Conservation (phyloP, 2,888 invertebrate species). For the Fragum fragum region DNA sequence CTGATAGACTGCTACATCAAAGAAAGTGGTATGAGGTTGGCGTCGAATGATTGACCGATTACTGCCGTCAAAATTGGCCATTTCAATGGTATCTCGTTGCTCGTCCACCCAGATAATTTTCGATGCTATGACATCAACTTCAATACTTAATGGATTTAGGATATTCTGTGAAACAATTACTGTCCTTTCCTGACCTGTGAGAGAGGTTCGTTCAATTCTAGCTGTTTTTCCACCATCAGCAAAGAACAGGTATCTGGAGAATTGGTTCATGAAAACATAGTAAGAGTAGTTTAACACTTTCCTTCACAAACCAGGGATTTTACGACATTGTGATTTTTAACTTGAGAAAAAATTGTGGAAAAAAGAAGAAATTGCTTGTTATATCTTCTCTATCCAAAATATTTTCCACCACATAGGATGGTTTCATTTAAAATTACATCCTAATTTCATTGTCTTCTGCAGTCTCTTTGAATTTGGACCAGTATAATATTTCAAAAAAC, state of each 20-base stretch:
- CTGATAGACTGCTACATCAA: conserved; percentile 12
- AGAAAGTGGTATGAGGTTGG: conserved; percentile 8
- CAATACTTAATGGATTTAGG: neutral
- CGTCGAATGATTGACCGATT: neutral
- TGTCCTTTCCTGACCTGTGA: conserved; percentile 46
- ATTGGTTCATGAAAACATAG: no score
- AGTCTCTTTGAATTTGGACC: no score
- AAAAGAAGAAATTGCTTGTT: no score
- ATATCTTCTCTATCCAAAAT: no score
- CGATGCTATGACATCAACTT: neutral
- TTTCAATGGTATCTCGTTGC: conserved; percentile 6
- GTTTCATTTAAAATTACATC: no score
- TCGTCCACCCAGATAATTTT: conserved; percentile 57
- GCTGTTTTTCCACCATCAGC: conserved; percentile 39
- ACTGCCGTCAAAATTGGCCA: conserved; percentile 12
- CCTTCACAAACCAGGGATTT: no score
- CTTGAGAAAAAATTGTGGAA: no score
- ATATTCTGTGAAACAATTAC: conserved; percentile 17
- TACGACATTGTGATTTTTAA: no score
- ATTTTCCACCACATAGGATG: no score
- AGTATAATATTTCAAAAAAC: no score
- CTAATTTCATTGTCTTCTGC: no score
- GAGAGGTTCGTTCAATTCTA: conserved; percentile 51
- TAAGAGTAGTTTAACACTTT: no score
- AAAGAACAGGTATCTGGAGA: conserved; percentile 69